Evolutionary conservation across 2,797 vertebrate genomes (phyloP).

Genomic region (Lacerta bilineata): DNA sequence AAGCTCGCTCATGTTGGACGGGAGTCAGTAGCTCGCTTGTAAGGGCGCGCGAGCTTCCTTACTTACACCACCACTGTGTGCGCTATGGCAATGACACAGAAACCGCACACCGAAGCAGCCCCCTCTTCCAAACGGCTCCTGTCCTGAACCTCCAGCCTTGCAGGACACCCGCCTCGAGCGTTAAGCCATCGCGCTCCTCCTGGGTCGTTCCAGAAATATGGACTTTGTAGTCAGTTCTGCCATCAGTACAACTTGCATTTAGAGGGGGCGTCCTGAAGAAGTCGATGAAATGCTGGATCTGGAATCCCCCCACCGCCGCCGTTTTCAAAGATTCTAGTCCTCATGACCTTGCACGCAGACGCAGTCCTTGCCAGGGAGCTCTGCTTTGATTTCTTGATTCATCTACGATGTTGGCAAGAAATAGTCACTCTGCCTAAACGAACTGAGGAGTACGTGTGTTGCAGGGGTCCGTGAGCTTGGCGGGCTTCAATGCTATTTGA

Average conservation of each 20-base stretch:
- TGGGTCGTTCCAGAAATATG: not conserved
- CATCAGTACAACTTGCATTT: not conserved
- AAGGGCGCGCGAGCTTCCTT: not conserved
- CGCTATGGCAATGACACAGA: not conserved
- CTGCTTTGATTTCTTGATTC: not conserved
- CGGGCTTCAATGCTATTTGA: not conserved
- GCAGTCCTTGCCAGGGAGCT: not conserved
- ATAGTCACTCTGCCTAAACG: not conserved
- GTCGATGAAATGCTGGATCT: too few relatives aligned
- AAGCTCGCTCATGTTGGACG: not conserved
- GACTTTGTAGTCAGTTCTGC: not conserved
- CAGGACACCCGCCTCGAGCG: too few relatives aligned
- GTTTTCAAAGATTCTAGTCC: not conserved
- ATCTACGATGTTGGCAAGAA: not conserved
- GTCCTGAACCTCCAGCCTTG: not conserved
- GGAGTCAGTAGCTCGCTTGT: too few relatives aligned
- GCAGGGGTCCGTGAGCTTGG: not conserved
- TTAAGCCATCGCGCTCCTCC: too few relatives aligned
- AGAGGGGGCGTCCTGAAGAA: not conserved
- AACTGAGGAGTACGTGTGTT: not conserved
- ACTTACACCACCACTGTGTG: too few relatives aligned
- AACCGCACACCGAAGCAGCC: not conserved
- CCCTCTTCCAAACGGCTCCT: not conserved
- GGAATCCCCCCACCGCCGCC: not conserved
- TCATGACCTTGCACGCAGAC: too few relatives aligned